phyloP scores from a whole-genome alignment of 2,113 vertebrate genomes.

The Azemiops feae region DNA sequence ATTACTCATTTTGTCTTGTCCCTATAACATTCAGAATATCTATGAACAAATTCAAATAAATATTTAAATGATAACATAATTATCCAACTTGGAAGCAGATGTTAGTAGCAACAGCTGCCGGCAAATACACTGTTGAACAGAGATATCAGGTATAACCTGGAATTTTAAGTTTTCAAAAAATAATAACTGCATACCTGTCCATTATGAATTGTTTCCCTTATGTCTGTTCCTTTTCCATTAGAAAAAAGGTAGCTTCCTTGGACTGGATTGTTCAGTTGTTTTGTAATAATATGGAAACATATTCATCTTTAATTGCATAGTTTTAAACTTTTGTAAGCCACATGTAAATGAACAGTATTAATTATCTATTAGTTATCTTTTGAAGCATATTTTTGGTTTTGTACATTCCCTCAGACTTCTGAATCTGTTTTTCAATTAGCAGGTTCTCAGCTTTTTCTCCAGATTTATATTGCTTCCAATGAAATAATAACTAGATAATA shows the following conservation, averaged over 20 bases:
- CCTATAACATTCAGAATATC: not conserved
- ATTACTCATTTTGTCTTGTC: not conserved
- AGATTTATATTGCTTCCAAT: not conserved
- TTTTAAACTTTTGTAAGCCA: not conserved
- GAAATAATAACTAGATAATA: not conserved
- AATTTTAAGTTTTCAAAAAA: not conserved
- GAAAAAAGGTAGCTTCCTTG: not conserved
- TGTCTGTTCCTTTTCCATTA: not conserved
- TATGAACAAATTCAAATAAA: not conserved
- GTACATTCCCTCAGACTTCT: not conserved
- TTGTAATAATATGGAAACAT: not conserved
- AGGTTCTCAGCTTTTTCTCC: not conserved
- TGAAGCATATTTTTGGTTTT: not conserved
- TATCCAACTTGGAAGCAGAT: not conserved
- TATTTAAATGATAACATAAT: not conserved
- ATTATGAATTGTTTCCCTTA: not conserved
- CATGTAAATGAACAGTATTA: not conserved
- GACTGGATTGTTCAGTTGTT: not conserved
- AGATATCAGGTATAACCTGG: not conserved
- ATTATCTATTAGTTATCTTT: not conserved
- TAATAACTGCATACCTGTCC: not conserved
- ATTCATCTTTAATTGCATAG: not conserved
- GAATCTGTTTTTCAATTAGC: not conserved
- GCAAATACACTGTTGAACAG: not conserved
- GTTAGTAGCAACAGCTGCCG: not conserved